Conservation (phyloP, 2,113 vertebrate genomes). For the Silurus glanis region DNA sequence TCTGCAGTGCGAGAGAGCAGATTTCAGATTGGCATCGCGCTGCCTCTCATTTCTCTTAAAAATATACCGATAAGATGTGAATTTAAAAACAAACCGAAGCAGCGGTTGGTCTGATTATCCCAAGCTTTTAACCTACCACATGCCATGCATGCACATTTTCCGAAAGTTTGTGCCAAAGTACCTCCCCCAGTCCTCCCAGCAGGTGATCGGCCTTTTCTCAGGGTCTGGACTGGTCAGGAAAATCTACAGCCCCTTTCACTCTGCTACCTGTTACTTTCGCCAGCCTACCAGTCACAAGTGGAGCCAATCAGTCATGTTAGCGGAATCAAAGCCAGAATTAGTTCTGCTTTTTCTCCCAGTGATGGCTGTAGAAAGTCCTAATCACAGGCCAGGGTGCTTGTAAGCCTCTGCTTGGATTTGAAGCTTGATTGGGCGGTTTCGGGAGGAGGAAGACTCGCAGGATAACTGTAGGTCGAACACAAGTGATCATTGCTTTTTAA, state of each 20-base stretch:
- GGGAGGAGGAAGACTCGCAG: background rate
- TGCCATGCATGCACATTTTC: constrained; percentile 6
- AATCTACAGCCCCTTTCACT: background rate
- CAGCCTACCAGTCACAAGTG: background rate
- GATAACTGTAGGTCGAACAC: constrained; percentile 12
- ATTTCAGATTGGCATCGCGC: background rate
- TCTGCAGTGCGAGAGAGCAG: background rate
- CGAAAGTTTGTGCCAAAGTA: constrained; percentile 15
- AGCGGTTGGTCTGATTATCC: constrained; percentile 33
- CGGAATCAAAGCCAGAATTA: background rate
- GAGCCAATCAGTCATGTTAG: constrained; percentile 18
- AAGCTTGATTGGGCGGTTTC: background rate
- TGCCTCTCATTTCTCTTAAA: constrained; percentile 22
- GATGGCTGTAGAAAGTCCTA: background rate
- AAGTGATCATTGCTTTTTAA: constrained; percentile 23
- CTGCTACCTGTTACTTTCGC: background rate
- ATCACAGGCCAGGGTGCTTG: constrained; percentile 14
- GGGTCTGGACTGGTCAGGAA: background rate
- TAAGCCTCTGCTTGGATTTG: background rate
- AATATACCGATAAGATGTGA: constrained; percentile 44
- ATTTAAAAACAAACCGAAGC: constrained; percentile 28
- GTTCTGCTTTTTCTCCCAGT: background rate
- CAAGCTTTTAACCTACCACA: constrained; percentile 2
- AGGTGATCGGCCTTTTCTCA: background rate
- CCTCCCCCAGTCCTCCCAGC: background rate